Evolutionary conservation across 2,797 vertebrate species (phyloP).

Genomic region (Nannoperca obscura): DNA sequence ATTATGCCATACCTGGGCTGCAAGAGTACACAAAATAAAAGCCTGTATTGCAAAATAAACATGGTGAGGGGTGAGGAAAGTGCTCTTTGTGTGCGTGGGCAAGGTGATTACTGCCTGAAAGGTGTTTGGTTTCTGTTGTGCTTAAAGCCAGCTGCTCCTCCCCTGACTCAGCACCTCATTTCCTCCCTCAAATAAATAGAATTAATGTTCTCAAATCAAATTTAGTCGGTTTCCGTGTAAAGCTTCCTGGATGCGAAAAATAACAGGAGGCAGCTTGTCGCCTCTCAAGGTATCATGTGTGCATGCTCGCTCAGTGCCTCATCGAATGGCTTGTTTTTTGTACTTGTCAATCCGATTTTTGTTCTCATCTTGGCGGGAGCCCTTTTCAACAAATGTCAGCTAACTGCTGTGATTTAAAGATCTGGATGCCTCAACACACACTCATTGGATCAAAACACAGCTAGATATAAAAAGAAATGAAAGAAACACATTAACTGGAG

Average conservation of each 20-base stretch:
- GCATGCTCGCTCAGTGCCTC: constrained; percentile 33
- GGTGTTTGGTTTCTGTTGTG: constrained; percentile 76
- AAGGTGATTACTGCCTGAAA: constrained; percentile 60
- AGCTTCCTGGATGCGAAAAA: constrained; percentile 72
- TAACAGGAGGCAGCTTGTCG: constrained; percentile 64
- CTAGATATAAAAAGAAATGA: constrained; percentile 30
- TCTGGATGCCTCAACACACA: constrained; percentile 19
- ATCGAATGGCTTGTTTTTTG: constrained; percentile 46
- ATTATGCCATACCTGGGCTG: constrained; percentile 64
- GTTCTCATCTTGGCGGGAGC: constrained; percentile 36
- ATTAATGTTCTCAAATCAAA: constrained; percentile 77
- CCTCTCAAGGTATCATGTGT: constrained; percentile 53
- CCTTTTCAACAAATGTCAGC: constrained; percentile 49
- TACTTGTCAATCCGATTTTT: constrained; percentile 56
- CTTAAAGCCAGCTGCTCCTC: constrained; percentile 69
- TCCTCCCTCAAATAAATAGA: constrained; percentile 79
- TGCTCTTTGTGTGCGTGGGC: constrained; percentile 65
- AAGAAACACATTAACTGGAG: constrained; percentile 21
- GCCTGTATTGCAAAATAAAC: constrained; percentile 69
- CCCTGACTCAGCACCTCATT: constrained; percentile 75
- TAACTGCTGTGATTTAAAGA: constrained; percentile 52
- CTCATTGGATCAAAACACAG: constrained; percentile 18
- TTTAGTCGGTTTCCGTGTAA: constrained; percentile 63
- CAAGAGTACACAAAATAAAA: constrained; percentile 65
- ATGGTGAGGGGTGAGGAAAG: constrained; percentile 55